Evolutionary conservation across 1,140 invertebrate genomes (phyloP).

Genomic region (Diorhabda elongata): DNA sequence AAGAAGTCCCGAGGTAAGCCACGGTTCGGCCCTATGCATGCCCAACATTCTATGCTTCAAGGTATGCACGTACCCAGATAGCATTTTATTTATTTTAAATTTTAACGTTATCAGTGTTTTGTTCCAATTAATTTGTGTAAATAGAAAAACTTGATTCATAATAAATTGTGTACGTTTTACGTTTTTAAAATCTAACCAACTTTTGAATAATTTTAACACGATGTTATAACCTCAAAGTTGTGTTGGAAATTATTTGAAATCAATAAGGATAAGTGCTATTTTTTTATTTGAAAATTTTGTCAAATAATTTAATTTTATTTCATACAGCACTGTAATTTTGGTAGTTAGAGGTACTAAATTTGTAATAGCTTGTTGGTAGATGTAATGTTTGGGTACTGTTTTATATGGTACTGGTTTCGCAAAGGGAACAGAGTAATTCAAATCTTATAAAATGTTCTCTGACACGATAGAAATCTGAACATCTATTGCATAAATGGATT

Average conservation of each 20-base stretch:
- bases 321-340: no score
- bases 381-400: constrained; percentile 10
- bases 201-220: no score
- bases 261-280: no score
- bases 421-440: no score
- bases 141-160: neutral
- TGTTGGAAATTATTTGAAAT: no score
- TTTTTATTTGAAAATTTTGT: no score
- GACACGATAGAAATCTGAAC: no score
- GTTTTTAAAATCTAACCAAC: no score
- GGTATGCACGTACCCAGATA: constrained; percentile 52
- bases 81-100: constrained; percentile 7
- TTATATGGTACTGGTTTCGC: neutral
- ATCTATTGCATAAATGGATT: no score
- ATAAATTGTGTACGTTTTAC: neutral
- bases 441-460: no score
- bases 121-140: neutral
- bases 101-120: neutral
- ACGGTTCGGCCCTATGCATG: constrained; percentile 66
- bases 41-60: constrained; percentile 73
- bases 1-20: constrained; percentile 61
- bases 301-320: no score
- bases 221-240: no score
- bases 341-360: neutral
- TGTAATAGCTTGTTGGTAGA: constrained; percentile 1